phyloP scores from a whole-genome alignment of 2,797 vertebrate species.

The Mormyrops boulengeri region DNA sequence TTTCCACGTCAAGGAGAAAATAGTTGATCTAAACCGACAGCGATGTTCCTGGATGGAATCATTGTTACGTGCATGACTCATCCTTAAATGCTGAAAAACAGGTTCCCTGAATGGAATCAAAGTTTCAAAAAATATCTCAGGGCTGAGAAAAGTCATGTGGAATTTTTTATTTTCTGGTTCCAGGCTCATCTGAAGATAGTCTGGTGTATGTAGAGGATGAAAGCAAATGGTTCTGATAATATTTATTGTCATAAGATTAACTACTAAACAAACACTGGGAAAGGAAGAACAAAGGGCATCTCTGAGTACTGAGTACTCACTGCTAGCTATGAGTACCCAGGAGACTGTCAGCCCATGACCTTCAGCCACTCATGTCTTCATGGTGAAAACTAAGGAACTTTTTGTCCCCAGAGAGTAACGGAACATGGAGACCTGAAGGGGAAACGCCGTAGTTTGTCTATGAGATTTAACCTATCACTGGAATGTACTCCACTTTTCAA shows the following conservation, averaged over 20 bases:
- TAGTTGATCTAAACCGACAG: not conserved
- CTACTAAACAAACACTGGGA: not conserved
- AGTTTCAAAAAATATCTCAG: not conserved
- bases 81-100: conserved; percentile 7
- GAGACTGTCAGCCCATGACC: not conserved
- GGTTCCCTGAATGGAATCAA: not conserved
- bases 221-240: not conserved
- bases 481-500: not conserved
- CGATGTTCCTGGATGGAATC: not conserved
- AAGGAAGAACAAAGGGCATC: not conserved
- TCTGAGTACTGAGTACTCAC: not conserved
- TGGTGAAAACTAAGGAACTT: not conserved
- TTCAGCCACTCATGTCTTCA: not conserved
- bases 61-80: not conserved
- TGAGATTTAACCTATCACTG: not conserved
- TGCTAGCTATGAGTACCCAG: not conserved
- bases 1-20: not conserved
- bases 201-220: not conserved
- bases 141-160: not conserved
- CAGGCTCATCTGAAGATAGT: not conserved
- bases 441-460: not conserved
- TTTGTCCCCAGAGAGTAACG: not conserved
- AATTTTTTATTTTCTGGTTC: not conserved
- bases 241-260: not conserved
- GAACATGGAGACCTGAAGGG: not conserved